phyloP scores from a whole-genome alignment of 2,888 invertebrate genomes.

The Melanotus villosus region DNA sequence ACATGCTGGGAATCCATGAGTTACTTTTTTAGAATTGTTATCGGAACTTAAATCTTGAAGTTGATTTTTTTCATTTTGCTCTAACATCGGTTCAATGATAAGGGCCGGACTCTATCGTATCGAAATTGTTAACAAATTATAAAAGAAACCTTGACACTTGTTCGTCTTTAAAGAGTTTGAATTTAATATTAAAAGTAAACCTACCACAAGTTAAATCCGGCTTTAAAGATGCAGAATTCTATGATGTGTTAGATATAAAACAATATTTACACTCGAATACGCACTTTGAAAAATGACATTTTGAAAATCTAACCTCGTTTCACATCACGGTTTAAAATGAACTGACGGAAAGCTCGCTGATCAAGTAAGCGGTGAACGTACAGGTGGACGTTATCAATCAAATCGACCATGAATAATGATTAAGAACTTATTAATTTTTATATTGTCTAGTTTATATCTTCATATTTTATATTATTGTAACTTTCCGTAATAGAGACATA shows the following conservation, averaged over 20 bases:
- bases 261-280: too few relatives aligned
- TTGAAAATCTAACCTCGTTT: constrained; percentile 22
- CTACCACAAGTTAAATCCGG: neutral
- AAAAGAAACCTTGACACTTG: neutral
- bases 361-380: constrained; percentile 13
- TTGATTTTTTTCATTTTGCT: too few relatives aligned
- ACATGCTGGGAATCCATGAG: neutral
- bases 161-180: neutral
- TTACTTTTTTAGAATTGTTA: neutral
- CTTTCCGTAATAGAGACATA: too few relatives aligned
- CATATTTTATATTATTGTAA: too few relatives aligned
- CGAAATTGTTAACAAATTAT: neutral
- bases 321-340: constrained; percentile 6
- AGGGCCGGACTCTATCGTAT: neutral
- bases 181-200: neutral
- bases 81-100: too few relatives aligned
- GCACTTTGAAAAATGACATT: constrained; percentile 2
- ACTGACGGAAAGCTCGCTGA: constrained; percentile 13
- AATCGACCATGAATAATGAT: neutral
- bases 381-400: constrained; percentile 17
- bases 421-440: too few relatives aligned
- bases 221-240: too few relatives aligned
- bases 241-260: too few relatives aligned
- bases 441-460: too few relatives aligned
- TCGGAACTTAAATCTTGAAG: neutral